A percentile compares a stretch with the other conserved stretches of the same genome.
phyloP scores from a whole-genome alignment of 2,888 invertebrate species.

The Iphiclides podalirius region DNA sequence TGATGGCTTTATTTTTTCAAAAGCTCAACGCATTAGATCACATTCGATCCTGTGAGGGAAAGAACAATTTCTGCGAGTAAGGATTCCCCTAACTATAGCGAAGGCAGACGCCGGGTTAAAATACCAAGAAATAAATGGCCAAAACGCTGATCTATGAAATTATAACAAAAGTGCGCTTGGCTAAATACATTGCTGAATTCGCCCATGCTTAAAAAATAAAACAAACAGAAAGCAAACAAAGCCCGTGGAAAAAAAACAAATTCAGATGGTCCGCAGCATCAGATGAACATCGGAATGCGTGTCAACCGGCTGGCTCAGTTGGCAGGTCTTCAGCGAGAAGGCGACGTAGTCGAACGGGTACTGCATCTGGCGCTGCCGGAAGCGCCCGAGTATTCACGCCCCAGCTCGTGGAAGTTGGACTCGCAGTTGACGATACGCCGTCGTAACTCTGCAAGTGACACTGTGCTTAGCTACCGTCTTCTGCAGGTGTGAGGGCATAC shows the following conservation, averaged over 20 bases:
- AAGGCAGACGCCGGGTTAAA: too few relatives aligned
- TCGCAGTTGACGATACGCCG: conserved; percentile 88
- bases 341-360: conserved; percentile 97
- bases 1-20: not conserved
- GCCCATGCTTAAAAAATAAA: not conserved
- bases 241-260: too few relatives aligned
- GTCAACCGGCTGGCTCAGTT: conserved; percentile 91
- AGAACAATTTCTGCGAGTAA: too few relatives aligned
- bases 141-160: not conserved
- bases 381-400: conserved; percentile 91
- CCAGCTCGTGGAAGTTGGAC: conserved; percentile 90
- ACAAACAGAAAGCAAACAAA: not conserved
- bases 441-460: conserved; percentile 84
- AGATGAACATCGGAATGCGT: conserved; percentile 98
- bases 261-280: conserved; percentile 92
- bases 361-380: conserved; percentile 95
- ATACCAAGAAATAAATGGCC: not conserved
- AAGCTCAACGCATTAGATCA: not conserved
- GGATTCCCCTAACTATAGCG: too few relatives aligned
- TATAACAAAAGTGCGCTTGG: not conserved
- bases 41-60: too few relatives aligned
- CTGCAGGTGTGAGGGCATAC: too few relatives aligned
- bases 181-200: not conserved
- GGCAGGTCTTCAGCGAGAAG: conserved; percentile 92
- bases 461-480: too few relatives aligned